Evolutionary conservation across 1,140 invertebrate genomes (phyloP), one percentile per base, ranked within the genome.

Genomic region (Camponotus floridanus): DNA sequence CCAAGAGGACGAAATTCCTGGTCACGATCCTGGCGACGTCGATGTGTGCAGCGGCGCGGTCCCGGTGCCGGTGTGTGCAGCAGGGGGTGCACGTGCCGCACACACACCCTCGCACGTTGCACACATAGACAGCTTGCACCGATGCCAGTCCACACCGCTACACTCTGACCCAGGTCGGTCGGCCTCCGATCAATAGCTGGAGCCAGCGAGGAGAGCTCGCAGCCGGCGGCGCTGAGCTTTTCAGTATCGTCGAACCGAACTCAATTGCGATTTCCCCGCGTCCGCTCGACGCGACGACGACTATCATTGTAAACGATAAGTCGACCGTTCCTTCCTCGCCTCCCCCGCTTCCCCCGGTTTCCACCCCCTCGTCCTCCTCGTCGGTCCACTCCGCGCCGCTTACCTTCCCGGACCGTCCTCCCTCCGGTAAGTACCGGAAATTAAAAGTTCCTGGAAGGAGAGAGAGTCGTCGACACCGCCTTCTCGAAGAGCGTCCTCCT

Each of bases 111-210:
- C 85, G 62, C 76, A 65, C 76, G 85, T 71, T 90, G 88, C 92
- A 88, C 86, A 84, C 84, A 86, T 88, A 89, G 88, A 68, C 55
- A 39, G 79, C 55, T 73, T 92, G 89, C 92, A 92, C 91, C 91
- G 90, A 94, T 94, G 93, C 15, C 94, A 94, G 93, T 94, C 93
- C 94, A 94, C 92, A 94, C 92, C 91, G 92, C 92, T 91, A 92
- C 57, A 83, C 92, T 93, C 92, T 94, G 94, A 94, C 94, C 94
- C 94, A 94, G 93, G 91, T 94, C 94, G 93, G 91, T 94, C 93
- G 94, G 93, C 92, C 93, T 92, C 92, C 94, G 94, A 95, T 95
- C 94, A 95, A 95, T 95, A 95, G 93, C 94, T 92, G 92, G 94
- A 94, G 93, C 92, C 92, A 92, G 87, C 88, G 86, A 90, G 90